Base-by-base conservation (phyloP, 2,888 invertebrate species). In the Tribolium freemani region DNA sequence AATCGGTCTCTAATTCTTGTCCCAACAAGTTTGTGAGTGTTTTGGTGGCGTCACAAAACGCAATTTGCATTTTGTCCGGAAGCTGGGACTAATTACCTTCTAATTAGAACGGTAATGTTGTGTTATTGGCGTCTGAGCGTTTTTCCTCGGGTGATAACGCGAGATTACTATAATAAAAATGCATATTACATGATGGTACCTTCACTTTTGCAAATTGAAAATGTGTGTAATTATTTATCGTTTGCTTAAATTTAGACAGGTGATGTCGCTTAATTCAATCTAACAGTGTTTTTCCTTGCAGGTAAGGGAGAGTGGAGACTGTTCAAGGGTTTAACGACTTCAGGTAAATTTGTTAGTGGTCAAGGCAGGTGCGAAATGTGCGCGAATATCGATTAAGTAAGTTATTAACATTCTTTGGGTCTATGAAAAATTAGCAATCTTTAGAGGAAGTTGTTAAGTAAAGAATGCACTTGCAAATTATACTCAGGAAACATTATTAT, bases 191-290 rank as follows among this genome's bases (percentile, higher is more conserved):
- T 69, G 63, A 46, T 63, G 69, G 69, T 69, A 69, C 69, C 69
- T 61, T 11, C 61, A 69, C 45, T 50, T 45, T 48, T 21, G 38
- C 61, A 61, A 69, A 61, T 69, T 69, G 61, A 56, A 61, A 54
- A 61, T 61, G 45, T 61, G 46, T 69, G 68, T 69, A 69, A 61
- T 69, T 69, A 54, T 54, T 63, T 61, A 61, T 69, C 56, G 54
- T 53, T 69, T 64, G 16, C 16, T 16, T 16, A 16, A 16, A 16
- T 16, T 16, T 16, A 64, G 53, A 16, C 64, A 64, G 64, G 64
- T 64, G 64, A 0, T 13, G 10, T 51, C 16, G 51, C 16, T 16
- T 51, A 51, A 64, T 63, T 44, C 1, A 11, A 20, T 48, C 26
- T 26, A 26, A 26, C 4, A 10, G 21, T 60, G 31, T 21, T 53